These are phyloP conservation scores for Athene noctua DNA, from an alignment of 2,113 vertebrate genomes.

Conservation along the genomic window DNA sequence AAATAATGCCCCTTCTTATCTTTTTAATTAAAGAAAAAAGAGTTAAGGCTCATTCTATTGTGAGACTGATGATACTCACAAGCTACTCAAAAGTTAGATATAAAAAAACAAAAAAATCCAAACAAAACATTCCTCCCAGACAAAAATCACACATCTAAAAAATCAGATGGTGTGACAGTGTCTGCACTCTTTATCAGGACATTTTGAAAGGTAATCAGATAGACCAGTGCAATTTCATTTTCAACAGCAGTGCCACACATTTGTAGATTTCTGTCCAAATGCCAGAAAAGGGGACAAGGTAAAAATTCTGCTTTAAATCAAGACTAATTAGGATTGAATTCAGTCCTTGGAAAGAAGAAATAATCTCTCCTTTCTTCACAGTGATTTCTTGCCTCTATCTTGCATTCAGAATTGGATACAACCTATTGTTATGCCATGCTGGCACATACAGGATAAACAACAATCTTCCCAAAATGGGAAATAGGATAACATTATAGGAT, in stretches of 20 bases:
- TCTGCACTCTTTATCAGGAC: background rate
- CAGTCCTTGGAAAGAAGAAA: background rate
- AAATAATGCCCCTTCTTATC: background rate
- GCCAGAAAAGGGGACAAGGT: constrained; percentile 3
- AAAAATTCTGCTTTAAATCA: constrained; percentile 19
- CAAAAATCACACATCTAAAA: background rate
- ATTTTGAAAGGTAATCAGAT: background rate
- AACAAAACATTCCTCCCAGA: background rate
- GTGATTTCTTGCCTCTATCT: background rate
- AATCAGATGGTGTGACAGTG: background rate
- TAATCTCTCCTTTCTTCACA: background rate
- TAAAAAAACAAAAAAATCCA: background rate
- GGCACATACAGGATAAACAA: background rate
- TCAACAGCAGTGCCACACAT: background rate
- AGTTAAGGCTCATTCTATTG: background rate
- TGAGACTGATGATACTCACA: background rate
- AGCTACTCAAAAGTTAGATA: background rate
- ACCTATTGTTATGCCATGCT: background rate
- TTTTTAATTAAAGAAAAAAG: background rate
- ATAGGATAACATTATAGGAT: background rate
- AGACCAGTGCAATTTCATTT: background rate
- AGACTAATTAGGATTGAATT: background rate
- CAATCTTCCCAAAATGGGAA: background rate
- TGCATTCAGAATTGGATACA: background rate
- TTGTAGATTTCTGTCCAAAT: constrained; percentile 2